Conservation (phyloP, 1,140 invertebrate species). For the Steinernema feltiae region DNA sequence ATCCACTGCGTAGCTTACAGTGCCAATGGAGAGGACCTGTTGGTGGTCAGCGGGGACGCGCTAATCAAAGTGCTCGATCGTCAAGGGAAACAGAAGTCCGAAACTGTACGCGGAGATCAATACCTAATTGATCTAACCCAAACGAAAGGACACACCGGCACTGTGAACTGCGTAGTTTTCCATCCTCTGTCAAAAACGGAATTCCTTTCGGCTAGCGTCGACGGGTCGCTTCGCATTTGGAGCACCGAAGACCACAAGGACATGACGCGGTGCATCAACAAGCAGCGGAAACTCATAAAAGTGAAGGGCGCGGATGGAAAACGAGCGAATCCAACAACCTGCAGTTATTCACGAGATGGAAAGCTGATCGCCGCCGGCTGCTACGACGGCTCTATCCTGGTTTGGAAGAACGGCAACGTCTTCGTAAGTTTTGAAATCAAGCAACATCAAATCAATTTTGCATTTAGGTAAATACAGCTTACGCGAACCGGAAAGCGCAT, state of each 20-base stretch:
- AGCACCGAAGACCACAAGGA: conserved; percentile 69
- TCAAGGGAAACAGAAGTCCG: conserved; percentile 88
- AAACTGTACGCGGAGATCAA: conserved; percentile 91
- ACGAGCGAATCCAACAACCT: conserved; percentile 77
- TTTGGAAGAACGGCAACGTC: conserved; percentile 82
- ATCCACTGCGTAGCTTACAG: conserved; percentile 85
- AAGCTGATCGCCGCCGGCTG: conserved; percentile 82
- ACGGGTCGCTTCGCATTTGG: conserved; percentile 83
- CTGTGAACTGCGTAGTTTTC: conserved; percentile 83
- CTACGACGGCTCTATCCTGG: conserved; percentile 88
- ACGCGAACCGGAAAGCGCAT: conserved; percentile 75
- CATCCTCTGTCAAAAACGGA: conserved; percentile 83
- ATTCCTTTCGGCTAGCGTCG: conserved; percentile 86
- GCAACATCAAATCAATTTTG: too few relatives aligned
- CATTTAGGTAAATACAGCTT: conserved; percentile 68
- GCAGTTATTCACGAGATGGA: conserved; percentile 78
- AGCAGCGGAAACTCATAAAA: conserved; percentile 79
- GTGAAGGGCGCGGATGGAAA: conserved; percentile 79
- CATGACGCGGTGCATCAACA: conserved; percentile 60
- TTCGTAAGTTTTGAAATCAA: too few relatives aligned
- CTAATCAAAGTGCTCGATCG: conserved; percentile 84
- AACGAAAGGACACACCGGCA: conserved; percentile 91
- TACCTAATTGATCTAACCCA: conserved; percentile 86
- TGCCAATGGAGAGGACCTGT: conserved; percentile 82
- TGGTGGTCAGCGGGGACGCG: conserved; percentile 80